Conservation (phyloP, 2,113 vertebrate genomes). For the Puntigrus tetrazona region DNA sequence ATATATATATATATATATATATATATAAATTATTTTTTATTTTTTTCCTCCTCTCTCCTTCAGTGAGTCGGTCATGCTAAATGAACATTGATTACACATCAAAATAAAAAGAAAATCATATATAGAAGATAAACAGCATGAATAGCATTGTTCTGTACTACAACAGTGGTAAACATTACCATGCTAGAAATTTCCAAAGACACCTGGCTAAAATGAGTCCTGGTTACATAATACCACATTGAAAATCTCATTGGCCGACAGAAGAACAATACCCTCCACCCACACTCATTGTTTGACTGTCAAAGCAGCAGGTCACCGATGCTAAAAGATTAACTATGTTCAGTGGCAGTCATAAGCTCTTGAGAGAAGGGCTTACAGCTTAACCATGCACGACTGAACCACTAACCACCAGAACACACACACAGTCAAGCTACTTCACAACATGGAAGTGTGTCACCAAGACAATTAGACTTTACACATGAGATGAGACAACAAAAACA, state of each 20-base stretch:
- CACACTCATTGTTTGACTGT: conserved; percentile 26
- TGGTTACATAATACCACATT: neutral
- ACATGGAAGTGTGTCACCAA: neutral
- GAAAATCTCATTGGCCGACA: neutral
- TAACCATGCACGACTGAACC: neutral
- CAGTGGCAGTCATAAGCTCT: conserved; percentile 11
- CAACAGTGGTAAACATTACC: neutral
- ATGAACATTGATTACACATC: too few relatives aligned
- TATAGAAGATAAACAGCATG: neutral
- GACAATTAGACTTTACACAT: conserved; percentile 2
- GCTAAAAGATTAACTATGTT: conserved; percentile 35
- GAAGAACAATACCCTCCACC: conserved; percentile 13
- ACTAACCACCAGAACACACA: neutral
- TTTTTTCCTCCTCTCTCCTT: too few relatives aligned
- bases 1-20: too few relatives aligned
- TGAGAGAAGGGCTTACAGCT: neutral
- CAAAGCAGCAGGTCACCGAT: conserved; percentile 31
- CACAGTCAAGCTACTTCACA: neutral
- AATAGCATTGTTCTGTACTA: neutral
- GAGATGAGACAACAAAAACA: conserved; percentile 4
- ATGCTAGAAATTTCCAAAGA: conserved; percentile 6
- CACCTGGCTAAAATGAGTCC: conserved; percentile 17
- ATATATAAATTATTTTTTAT: too few relatives aligned
- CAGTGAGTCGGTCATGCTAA: too few relatives aligned
- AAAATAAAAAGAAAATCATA: too few relatives aligned